Evolutionary conservation across 2,888 invertebrate genomes (phyloP).

Genomic region (Tricholauxania praeusta): DNA sequence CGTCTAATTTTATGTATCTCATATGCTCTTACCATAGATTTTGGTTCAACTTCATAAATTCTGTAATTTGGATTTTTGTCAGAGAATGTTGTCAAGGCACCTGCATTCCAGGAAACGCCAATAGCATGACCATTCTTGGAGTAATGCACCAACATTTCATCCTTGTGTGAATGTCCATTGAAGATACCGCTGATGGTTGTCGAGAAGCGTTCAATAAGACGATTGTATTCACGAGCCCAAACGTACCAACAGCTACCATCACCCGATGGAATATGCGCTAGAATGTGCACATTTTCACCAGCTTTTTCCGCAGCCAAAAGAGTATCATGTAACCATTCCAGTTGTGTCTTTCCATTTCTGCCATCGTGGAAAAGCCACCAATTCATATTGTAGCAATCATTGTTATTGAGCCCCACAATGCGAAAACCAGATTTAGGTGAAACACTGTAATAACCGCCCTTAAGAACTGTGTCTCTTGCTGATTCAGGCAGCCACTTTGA

Average conservation of each 20-base stretch:
- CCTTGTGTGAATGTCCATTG: constrained; percentile 85
- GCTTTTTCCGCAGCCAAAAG: constrained; percentile 80
- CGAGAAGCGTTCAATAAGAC: constrained; percentile 78
- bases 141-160: constrained; percentile 80
- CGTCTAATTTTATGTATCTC: background rate
- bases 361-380: constrained; percentile 81
- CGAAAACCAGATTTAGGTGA: constrained; percentile 77
- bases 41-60: constrained; percentile 76
- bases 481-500: constrained; percentile 74
- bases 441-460: constrained; percentile 84
- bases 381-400: constrained; percentile 73
- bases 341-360: constrained; percentile 78
- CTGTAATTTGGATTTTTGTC: constrained; percentile 85
- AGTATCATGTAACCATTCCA: constrained; percentile 84
- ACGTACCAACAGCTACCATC: constrained; percentile 75
- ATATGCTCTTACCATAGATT: constrained; percentile 70
- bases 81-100: constrained; percentile 80
- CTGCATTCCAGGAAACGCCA: constrained; percentile 83
- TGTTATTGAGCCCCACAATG: constrained; percentile 83
- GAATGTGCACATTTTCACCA: constrained; percentile 83
- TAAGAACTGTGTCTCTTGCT: constrained; percentile 72
- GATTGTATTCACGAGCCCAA: constrained; percentile 80
- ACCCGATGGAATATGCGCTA: constrained; percentile 87
- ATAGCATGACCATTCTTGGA: constrained; percentile 68
- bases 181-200: constrained; percentile 83